A percentile compares a stretch with the other conserved stretches of the same genome.
Conservation (phyloP, 2,797 vertebrate species). For the Melanotaenia parkinsoni region DNA sequence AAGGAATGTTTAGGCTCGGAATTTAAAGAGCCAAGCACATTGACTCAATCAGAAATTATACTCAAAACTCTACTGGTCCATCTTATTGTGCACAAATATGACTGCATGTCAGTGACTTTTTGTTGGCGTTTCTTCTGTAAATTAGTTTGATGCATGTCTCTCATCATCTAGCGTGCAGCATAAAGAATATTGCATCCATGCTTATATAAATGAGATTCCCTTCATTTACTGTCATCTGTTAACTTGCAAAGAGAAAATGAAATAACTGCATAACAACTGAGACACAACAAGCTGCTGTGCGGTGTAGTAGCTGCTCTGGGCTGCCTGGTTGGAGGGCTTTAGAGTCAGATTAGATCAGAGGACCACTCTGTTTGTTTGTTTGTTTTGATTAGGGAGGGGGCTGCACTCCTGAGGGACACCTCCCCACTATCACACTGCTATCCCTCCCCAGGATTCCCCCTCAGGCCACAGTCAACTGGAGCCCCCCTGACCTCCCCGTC, state of each 20-base stretch:
- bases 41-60: slow-evolving; percentile 47
- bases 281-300: slow-evolving; percentile 22
- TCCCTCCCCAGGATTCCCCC: slow-evolving; percentile 74
- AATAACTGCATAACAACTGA: slow-evolving; percentile 8
- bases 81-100: slow-evolving; percentile 3
- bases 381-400: slow-evolving; percentile 81
- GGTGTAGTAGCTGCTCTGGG: slow-evolving; percentile 56
- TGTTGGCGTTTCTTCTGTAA: slow-evolving; percentile 6
- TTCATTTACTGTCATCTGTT: not conserved
- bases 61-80: slow-evolving; percentile 17
- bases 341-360: slow-evolving; percentile 78
- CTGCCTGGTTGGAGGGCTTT: slow-evolving; percentile 64
- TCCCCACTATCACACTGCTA: slow-evolving; percentile 51
- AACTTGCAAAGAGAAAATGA: not conserved
- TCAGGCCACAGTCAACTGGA: slow-evolving; percentile 75
- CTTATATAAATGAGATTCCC: slow-evolving; percentile 5
- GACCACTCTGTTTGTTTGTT: slow-evolving; percentile 83
- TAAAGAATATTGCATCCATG: not conserved
- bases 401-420: slow-evolving; percentile 64
- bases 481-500: slow-evolving; percentile 78
- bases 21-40: slow-evolving; percentile 44
- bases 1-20: slow-evolving; percentile 63
- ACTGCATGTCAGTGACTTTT: slow-evolving; percentile 18
- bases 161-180: slow-evolving; percentile 3
- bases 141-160: not conserved